Evolutionary conservation across 2,113 vertebrate species (phyloP).

Genomic region (Nannobrachium achirus): DNA sequence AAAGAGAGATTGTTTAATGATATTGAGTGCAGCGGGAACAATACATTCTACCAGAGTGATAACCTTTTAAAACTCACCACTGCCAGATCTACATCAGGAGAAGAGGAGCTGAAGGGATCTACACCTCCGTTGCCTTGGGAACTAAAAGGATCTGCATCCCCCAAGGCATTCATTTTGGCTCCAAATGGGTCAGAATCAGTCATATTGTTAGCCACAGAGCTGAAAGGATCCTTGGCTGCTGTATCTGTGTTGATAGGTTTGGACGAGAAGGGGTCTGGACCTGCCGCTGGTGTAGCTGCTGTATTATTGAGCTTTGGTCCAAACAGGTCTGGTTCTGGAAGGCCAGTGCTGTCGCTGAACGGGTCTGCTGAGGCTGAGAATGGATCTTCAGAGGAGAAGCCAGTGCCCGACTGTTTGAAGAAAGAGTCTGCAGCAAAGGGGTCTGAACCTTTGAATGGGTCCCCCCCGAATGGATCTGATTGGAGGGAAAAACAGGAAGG

Average conservation of each 20-base stretch:
- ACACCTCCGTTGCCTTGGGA: conserved; percentile 51
- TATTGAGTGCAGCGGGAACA: no score
- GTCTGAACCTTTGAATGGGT: conserved; percentile 97
- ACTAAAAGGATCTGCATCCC: conserved; percentile 71
- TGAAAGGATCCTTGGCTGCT: conserved; percentile 67
- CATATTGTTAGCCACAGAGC: conserved; percentile 29
- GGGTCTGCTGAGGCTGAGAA: conserved; percentile 77
- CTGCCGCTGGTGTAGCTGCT: conserved; percentile 23
- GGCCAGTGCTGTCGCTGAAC: conserved; percentile 64
- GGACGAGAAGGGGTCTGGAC: conserved; percentile 55
- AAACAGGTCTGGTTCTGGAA: conserved; percentile 70
- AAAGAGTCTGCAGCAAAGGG: conserved; percentile 94
- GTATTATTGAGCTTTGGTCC: conserved; percentile 46
- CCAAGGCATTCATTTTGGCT: conserved; percentile 44
- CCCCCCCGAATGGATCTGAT: conserved; percentile 93
- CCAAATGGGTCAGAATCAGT: conserved; percentile 50
- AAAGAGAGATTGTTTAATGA: not conserved
- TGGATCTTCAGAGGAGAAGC: conserved; percentile 82
- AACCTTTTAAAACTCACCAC: conserved; percentile 57
- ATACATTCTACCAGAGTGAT: no score
- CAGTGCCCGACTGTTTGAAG: conserved; percentile 84
- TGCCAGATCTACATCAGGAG: conserved; percentile 52
- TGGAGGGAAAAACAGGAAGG: conserved; percentile 8
- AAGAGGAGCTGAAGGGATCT: conserved; percentile 72
- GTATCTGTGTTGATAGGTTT: conserved; percentile 34